phyloP scores from a whole-genome alignment of 2,797 vertebrate species.

The Sitta carolinensis region DNA sequence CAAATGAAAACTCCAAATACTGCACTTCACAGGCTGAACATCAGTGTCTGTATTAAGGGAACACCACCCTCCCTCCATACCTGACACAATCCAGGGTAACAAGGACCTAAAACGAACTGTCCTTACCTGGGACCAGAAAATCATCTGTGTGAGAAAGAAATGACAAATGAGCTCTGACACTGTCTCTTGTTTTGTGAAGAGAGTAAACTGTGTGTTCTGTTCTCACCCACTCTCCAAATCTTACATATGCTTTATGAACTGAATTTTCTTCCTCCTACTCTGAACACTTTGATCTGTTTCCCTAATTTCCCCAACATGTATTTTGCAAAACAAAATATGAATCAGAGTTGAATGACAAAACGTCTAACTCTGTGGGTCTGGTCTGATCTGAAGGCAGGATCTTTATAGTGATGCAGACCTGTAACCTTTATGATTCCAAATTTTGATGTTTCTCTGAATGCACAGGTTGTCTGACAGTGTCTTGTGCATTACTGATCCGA shows the following conservation, averaged over 20 bases:
- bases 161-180: background rate
- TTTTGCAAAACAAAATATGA: background rate
- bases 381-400: background rate
- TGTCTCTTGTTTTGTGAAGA: background rate
- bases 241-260: slow-evolving; percentile 8
- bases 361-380: background rate
- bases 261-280: slow-evolving; percentile 37
- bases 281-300: slow-evolving; percentile 25
- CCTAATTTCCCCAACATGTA: background rate
- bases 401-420: background rate
- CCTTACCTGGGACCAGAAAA: background rate
- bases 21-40: background rate
- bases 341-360: background rate
- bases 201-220: background rate
- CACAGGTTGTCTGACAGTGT: background rate
- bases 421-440: background rate
- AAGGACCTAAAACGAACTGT: background rate
- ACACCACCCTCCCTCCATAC: background rate
- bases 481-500: background rate
- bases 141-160: background rate
- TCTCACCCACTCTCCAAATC: background rate
- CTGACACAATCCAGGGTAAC: background rate
- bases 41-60: background rate
- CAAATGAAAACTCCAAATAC: background rate
- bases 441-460: background rate